A percentile compares a stretch with the other conserved stretches of the same genome.
Evolutionary conservation across 1,140 invertebrate species (phyloP).

Genomic region (Choristoneura fumiferana): DNA sequence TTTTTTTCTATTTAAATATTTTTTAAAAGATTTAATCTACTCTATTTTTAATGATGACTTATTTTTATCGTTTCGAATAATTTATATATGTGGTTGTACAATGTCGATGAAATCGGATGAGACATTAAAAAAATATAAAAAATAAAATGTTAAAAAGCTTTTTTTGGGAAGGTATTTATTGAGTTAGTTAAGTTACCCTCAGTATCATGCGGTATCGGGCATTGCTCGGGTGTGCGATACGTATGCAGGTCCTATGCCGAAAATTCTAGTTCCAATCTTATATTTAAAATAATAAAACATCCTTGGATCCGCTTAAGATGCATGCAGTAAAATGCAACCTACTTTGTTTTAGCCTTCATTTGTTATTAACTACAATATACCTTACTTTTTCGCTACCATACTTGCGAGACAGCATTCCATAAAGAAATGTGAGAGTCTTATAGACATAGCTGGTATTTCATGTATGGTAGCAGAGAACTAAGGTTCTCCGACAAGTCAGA

Average conservation of each 20-base stretch:
- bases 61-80: slow-evolving; percentile 77
- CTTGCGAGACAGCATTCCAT: too few relatives aligned
- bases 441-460: too few relatives aligned
- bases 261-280: slow-evolving; percentile 6
- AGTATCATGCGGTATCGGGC: slow-evolving; percentile 56
- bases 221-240: slow-evolving; percentile 23
- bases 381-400: too few relatives aligned
- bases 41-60: slow-evolving; percentile 75
- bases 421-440: too few relatives aligned
- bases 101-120: slow-evolving; percentile 67
- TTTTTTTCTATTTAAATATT: slow-evolving; percentile 75
- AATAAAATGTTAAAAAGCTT: slow-evolving; percentile 74
- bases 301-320: too few relatives aligned
- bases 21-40: slow-evolving; percentile 77
- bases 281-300: too few relatives aligned
- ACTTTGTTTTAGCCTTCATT: too few relatives aligned
- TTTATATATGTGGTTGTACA: slow-evolving; percentile 77
- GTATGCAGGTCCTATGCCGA: slow-evolving; percentile 10
- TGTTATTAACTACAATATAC: too few relatives aligned
- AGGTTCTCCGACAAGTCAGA: too few relatives aligned
- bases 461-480: too few relatives aligned
- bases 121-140: slow-evolving; percentile 75
- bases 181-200: slow-evolving; percentile 48
- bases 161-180: slow-evolving; percentile 58
- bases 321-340: too few relatives aligned